Percentiles rank a stretch among this genome's conserved stretches.
Evolutionary conservation across 1,140 invertebrate species (phyloP).

Genomic region (Oreohelix idahoensis): DNA sequence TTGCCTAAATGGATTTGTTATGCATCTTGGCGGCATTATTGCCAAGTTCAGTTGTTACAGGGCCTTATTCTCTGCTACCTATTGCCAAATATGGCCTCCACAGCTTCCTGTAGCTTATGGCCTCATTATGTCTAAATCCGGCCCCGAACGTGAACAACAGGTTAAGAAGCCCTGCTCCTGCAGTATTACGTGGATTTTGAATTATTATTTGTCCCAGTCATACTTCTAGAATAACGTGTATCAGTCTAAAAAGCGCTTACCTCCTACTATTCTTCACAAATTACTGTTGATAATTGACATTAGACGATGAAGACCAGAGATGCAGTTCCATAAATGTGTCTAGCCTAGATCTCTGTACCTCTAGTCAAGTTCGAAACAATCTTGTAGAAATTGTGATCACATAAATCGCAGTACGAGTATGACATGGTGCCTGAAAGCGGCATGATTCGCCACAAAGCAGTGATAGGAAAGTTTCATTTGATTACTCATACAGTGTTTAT

Average conservation of each 20-base stretch:
- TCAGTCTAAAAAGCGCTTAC: neutral
- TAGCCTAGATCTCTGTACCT: neutral
- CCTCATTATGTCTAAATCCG: too few species aligned
- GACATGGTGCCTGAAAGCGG: neutral
- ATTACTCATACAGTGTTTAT: neutral
- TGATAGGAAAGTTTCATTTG: neutral
- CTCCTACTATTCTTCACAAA: neutral
- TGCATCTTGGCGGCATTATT: too few species aligned
- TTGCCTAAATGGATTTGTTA: too few species aligned
- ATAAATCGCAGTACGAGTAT: neutral
- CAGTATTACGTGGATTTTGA: too few species aligned
- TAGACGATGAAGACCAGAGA: neutral
- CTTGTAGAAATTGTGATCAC: constrained; percentile 4
- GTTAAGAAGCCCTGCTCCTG: too few species aligned
- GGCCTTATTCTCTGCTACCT: too few species aligned
- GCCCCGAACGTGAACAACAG: too few species aligned
- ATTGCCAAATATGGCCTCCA: too few species aligned
- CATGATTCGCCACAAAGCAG: neutral
- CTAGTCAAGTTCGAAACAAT: neutral
- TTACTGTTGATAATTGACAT: neutral
- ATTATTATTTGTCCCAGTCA: too few species aligned
- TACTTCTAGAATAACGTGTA: too few species aligned
- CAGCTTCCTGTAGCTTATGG: too few species aligned
- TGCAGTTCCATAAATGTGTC: neutral
- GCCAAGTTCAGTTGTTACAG: too few species aligned